phyloP scores from a whole-genome alignment of 2,113 vertebrate species.

The Halichoerus grypus region DNA sequence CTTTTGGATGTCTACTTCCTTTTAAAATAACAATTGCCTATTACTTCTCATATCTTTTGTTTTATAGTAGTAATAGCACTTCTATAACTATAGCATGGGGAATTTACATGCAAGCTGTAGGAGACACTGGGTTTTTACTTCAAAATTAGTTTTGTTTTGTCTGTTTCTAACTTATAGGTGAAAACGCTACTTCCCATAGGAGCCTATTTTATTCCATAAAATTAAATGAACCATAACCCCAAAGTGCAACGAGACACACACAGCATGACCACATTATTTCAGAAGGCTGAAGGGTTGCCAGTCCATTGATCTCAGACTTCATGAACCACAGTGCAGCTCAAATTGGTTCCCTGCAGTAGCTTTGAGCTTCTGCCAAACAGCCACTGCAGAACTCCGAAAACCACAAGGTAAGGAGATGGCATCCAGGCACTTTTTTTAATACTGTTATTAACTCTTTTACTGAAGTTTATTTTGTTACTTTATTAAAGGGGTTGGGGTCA shows the following conservation, averaged over 20 bases:
- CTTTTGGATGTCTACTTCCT: conserved; percentile 55
- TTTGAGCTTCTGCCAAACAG: conserved; percentile 3
- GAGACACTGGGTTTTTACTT: conserved; percentile 15
- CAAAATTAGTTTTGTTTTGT: conserved; percentile 26
- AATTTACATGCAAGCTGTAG: conserved; percentile 1
- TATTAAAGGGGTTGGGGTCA: not conserved
- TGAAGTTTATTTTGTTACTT: conserved; percentile 25
- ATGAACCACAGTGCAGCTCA: not conserved
- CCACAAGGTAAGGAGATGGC: not conserved
- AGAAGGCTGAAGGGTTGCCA: not conserved
- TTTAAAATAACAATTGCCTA: conserved; percentile 28
- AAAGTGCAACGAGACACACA: not conserved
- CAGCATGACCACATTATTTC: not conserved
- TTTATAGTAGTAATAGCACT: conserved; percentile 3
- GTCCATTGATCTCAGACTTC: not conserved
- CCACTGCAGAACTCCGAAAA: not conserved
- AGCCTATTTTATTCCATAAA: conserved; percentile 5
- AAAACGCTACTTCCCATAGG: not conserved
- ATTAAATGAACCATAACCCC: conserved; percentile 11
- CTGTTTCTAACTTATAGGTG: conserved; percentile 14
- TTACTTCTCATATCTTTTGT: not conserved
- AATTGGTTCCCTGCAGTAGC: not conserved
- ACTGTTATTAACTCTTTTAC: conserved; percentile 16
- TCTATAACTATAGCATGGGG: not conserved
- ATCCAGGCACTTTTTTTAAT: not conserved